Percentiles rank a stretch among this genome's conserved stretches.
Evolutionary conservation across 2,888 invertebrate species (phyloP).

Genomic region (Rotaria sp.): DNA sequence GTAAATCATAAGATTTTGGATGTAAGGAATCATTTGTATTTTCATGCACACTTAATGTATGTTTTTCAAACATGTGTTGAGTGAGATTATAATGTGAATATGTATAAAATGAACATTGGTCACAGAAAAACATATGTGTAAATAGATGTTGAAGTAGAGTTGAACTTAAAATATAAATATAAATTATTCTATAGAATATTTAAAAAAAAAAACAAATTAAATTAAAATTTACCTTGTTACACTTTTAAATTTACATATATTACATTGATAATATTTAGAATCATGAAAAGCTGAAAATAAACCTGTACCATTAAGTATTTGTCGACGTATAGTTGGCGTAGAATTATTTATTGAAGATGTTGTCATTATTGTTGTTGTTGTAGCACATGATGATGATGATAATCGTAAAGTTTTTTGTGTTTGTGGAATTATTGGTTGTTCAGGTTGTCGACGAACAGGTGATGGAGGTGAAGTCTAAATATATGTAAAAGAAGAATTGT

Average conservation of each 20-base stretch:
- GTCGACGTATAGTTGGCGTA: background rate
- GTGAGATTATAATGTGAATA: background rate
- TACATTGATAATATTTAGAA: constrained; percentile 6
- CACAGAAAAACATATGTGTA: constrained; percentile 25
- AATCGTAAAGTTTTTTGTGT: background rate
- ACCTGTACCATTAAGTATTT: constrained; percentile 2
- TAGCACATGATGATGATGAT: background rate
- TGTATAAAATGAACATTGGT: constrained; percentile 3
- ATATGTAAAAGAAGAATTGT: background rate
- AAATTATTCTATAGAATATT: background rate
- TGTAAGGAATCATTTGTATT: background rate
- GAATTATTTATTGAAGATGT: background rate
- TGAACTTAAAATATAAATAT: background rate
- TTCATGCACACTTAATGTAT: background rate
- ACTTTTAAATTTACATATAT: constrained; percentile 21
- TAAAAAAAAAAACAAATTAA: too few species aligned
- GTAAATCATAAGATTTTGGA: background rate
- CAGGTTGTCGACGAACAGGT: background rate
- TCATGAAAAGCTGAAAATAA: constrained; percentile 2
- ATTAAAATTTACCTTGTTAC: background rate
- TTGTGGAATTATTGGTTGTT: background rate
- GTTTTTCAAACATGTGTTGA: background rate
- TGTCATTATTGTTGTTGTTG: background rate
- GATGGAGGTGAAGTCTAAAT: background rate
- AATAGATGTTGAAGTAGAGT: background rate